Conservation (phyloP, 2,888 invertebrate species). For the Microctonus aethiopoides region DNA sequence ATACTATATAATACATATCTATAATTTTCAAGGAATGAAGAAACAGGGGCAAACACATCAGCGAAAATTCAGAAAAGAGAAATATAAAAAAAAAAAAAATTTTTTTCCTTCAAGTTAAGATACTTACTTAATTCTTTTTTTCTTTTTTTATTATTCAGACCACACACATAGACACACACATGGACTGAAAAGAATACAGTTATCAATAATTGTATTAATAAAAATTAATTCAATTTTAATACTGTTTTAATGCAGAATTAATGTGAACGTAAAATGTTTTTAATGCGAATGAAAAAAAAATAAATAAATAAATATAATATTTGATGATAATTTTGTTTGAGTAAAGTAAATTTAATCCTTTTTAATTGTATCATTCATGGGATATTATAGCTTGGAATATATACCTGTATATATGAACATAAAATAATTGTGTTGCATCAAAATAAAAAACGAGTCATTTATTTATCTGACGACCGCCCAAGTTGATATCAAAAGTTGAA, state of each 20-base stretch:
- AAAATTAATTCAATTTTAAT: background rate
- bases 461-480: conserved; percentile 51
- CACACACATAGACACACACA: background rate
- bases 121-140: too few species aligned
- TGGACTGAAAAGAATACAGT: too few species aligned
- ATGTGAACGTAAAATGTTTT: background rate
- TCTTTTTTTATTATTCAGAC: background rate
- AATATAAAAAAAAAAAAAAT: background rate
- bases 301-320: background rate
- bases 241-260: background rate
- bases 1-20: background rate
- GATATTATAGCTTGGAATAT: background rate
- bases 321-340: background rate
- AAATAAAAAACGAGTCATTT: background rate
- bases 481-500: conserved; percentile 45
- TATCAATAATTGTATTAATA: background rate
- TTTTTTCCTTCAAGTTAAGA: background rate
- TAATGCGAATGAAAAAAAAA: background rate
- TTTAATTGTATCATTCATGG: background rate
- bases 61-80: background rate
- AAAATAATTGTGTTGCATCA: background rate
- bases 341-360: background rate
- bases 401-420: background rate
- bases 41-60: background rate
- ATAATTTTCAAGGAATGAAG: background rate